Percentiles rank a stretch among this genome's conserved stretches.
Conservation (phyloP, 2,888 invertebrate species). For the Acanthacorydalis orientalis region DNA sequence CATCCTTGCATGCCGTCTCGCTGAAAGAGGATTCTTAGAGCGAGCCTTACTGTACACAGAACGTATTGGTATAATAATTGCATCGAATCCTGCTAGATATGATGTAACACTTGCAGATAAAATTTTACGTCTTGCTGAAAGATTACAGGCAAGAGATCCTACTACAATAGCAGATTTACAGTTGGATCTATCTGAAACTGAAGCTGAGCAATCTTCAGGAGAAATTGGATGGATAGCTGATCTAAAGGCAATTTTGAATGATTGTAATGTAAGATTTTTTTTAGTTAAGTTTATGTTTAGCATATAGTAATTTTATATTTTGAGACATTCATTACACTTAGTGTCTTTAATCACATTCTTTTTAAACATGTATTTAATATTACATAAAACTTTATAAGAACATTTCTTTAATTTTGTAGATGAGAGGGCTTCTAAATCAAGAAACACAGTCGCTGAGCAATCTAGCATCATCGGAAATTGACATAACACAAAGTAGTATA, state of each 20-base stretch:
- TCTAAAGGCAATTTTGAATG: conserved; percentile 26
- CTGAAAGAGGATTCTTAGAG: conserved; percentile 60
- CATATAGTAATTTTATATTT: neutral
- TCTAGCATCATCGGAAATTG: conserved; percentile 9
- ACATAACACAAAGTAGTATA: conserved; percentile 4
- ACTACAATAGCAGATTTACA: conserved; percentile 19
- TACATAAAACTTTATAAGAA: neutral
- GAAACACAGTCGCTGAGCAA: conserved; percentile 12
- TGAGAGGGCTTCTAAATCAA: conserved; percentile 16
- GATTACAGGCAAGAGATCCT: conserved; percentile 25
- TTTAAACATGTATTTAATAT: neutral
- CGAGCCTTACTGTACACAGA: conserved; percentile 76
- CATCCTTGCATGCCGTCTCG: conserved; percentile 58
- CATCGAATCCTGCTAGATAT: conserved; percentile 35
- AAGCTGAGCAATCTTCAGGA: conserved; percentile 17
- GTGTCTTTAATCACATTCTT: neutral
- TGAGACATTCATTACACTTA: neutral
- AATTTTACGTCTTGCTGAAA: conserved; percentile 28
- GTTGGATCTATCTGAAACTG: conserved; percentile 18
- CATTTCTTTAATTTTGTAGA: conserved; percentile 7
- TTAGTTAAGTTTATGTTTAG: neutral
- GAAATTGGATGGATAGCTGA: conserved; percentile 41
- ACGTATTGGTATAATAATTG: conserved; percentile 51
- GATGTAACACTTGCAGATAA: conserved; percentile 33
- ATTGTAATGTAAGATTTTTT: conserved; percentile 23